Conservation (phyloP, 2,888 invertebrate genomes). For the Hirtodrosophila histrioides region DNA sequence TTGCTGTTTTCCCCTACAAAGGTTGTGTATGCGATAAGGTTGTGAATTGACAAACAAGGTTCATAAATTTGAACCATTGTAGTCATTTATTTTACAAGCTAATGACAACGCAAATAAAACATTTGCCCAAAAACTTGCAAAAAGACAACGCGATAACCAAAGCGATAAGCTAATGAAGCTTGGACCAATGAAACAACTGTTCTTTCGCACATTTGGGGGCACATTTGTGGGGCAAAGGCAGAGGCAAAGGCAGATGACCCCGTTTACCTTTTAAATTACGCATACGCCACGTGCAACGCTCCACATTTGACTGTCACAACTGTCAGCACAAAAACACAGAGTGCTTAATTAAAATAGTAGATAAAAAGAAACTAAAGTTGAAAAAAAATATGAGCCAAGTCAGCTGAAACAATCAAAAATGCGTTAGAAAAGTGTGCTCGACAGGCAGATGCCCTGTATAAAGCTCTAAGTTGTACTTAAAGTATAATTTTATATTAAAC, state of each 20-base stretch:
- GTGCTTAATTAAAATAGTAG: constrained; percentile 61
- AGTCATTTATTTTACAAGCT: constrained; percentile 5
- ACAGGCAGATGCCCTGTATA: no score
- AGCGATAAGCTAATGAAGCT: constrained; percentile 3
- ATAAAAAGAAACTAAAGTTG: constrained; percentile 16
- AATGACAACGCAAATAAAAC: background rate
- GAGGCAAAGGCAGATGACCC: constrained; percentile 33
- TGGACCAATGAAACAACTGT: constrained; percentile 5
- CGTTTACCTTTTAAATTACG: constrained; percentile 43
- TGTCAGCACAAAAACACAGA: constrained; percentile 48
- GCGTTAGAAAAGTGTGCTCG: no score
- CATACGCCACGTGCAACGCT: constrained; percentile 45
- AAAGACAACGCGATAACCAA: constrained; percentile 10
- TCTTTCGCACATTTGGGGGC: constrained; percentile 4
- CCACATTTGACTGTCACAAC: constrained; percentile 40
- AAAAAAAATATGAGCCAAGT: constrained; percentile 14
- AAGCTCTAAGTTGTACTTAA: no score
- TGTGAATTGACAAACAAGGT: constrained; percentile 34
- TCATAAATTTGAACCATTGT: constrained; percentile 9
- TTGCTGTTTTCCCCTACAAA: background rate
- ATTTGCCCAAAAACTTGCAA: constrained; percentile 15
- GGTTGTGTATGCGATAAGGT: constrained; percentile 1
- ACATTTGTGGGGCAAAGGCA: constrained; percentile 1
- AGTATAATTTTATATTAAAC: no score
- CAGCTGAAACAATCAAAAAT: constrained; percentile 17